These are phyloP conservation scores for Trachelus stipa DNA, from an alignment of 2,888 invertebrate species.

Conservation along the genomic window DNA sequence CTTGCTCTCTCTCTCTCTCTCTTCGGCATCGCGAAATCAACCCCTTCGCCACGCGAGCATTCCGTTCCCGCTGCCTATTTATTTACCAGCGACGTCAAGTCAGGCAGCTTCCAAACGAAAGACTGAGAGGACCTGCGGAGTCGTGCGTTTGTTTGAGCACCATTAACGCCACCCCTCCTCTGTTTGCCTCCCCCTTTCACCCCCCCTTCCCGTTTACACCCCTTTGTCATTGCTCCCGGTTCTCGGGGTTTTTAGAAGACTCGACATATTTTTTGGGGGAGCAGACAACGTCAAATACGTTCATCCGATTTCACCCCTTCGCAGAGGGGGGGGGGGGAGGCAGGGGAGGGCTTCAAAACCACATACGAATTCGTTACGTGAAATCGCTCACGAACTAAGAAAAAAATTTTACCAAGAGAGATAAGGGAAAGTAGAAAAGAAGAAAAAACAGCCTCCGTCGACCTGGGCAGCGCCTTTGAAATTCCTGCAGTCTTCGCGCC, in stretches of 20 bases:
- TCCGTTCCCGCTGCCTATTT: background rate
- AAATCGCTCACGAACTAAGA: background rate
- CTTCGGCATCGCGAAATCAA: background rate
- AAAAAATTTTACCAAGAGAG: background rate
- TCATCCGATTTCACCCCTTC: background rate
- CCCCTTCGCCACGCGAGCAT: background rate
- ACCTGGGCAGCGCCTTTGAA: background rate
- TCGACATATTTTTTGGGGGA: background rate
- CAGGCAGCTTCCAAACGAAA: background rate
- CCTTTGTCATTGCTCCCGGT: background rate
- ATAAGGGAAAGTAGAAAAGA: background rate
- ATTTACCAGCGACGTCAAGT: background rate
- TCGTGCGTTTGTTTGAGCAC: background rate
- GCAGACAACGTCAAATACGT: background rate
- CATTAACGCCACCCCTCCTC: background rate
- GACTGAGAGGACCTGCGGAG: background rate
- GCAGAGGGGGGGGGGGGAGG: no score
- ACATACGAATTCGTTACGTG: background rate
- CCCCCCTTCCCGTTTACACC: background rate
- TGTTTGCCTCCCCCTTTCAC: background rate
- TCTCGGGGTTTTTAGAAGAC: background rate
- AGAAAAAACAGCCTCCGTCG: background rate
- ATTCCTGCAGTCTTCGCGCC: background rate
- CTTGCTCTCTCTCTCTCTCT: background rate
- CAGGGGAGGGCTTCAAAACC: background rate